Evolutionary conservation across 2,888 invertebrate genomes (phyloP).

Genomic region (Gari tellinella): DNA sequence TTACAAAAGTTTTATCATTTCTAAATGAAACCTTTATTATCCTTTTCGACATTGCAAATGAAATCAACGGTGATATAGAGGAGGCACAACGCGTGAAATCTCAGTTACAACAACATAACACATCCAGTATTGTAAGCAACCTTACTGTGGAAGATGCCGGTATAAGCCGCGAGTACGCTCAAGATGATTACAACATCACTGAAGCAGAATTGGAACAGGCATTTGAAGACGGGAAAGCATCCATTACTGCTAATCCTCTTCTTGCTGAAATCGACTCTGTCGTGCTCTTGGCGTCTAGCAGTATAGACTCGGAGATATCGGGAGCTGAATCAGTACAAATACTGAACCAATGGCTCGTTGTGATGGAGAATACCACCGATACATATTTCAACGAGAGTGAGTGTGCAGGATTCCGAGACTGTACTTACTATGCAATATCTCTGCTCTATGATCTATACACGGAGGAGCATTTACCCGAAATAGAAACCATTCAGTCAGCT

Average conservation of each 20-base stretch:
- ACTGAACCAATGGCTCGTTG: conserved; percentile 19
- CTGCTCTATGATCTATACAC: conserved; percentile 25
- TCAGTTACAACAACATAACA: conserved; percentile 2
- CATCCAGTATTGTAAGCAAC: not conserved
- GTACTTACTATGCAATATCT: conserved; percentile 22
- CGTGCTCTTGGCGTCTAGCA: conserved; percentile 5
- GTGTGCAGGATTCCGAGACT: conserved; percentile 37
- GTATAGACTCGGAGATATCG: conserved; percentile 12
- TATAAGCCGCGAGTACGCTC: conserved; percentile 19
- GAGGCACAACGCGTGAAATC: conserved; percentile 1
- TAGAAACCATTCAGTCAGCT: too few relatives aligned
- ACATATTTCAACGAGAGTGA: conserved; percentile 15
- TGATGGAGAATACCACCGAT: conserved; percentile 26
- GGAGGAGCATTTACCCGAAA: conserved; percentile 13
- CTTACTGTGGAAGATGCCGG: conserved; percentile 27
- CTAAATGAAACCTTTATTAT: conserved; percentile 12
- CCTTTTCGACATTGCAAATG: conserved; percentile 24
- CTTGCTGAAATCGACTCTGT: conserved; percentile 6
- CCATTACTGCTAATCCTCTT: conserved; percentile 24
- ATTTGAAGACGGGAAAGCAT: conserved; percentile 14
- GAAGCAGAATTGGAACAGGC: conserved; percentile 21
- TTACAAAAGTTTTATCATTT: conserved; percentile 12
- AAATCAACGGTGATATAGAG: conserved; percentile 12
- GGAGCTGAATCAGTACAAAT: not conserved
- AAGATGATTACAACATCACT: conserved; percentile 38